Evolutionary conservation across 92 coral and sea anemone genomes (phyloP), one percentile per base, ranked within the genome.

Genomic region (Pocillopora grandis): DNA sequence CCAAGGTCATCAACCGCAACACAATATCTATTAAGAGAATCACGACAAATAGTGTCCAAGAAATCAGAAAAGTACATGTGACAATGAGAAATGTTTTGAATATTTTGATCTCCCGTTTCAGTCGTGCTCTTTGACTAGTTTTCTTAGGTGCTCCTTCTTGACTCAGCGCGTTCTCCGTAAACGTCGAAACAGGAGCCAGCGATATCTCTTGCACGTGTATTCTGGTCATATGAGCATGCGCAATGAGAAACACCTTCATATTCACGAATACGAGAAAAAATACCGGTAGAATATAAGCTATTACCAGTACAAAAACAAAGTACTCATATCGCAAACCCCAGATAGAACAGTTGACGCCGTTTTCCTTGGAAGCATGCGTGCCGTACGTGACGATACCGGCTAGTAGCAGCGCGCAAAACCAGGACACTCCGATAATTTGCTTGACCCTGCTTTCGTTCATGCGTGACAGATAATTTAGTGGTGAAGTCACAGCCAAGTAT

Each of bases 401-500:
- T 5, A 78, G 2, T 0, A 77, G 0, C 0, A 68, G 58, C 9
- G 97, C 90, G 5, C 62, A 62, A 2, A 80, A 65, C 97, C 97
- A 93, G 20, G 86, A 78, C 13, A 86, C 37, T 12, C 72, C 80
- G 7, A 93, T 87, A 89, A 93, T 84, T 42, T 78, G 79, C 49
- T 75, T 76, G 58, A 85, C 87, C 62, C 76, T 88, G 49, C 33
- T 27, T 0, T 86, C 85, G 67, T 80, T 76, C 97, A 91, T 93
- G 64, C 90, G 94, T 36, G 76, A 36, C 33, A 71, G 33, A 85
- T 93, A 93, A 5, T 78, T 81, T 10, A 93, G 80, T 14, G 97
- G 97, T 87, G 97, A 89, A 78, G 92, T 93, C 90, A 93, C 93
- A 15, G 95, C 92, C 55, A 93, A 87, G 78, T 86, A 93, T 21